Base-by-base conservation (phyloP, 2,888 invertebrate species). In the Himalopsyche kuldschensis region DNA sequence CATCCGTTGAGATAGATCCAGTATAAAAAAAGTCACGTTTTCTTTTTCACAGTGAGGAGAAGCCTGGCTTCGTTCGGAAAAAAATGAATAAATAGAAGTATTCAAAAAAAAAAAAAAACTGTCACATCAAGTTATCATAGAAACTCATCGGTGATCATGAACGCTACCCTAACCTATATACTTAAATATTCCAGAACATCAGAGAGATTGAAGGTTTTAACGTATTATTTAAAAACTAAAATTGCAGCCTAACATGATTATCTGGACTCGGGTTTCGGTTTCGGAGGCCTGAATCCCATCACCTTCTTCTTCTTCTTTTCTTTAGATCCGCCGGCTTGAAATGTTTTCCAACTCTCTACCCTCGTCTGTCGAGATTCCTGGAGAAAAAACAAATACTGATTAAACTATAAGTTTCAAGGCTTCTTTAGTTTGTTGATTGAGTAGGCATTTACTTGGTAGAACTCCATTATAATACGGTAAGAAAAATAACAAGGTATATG, bases 191-290 rank as follows among this genome's bases (percentile, higher is more conserved):
- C 24, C 24, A 69, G 69, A 69, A 69, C 24, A 69, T 27, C 15
- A 27, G 69, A 27, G 69, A 69, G 69, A 27, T 69, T 69, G 27
- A 69, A 69, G 20, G 69, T 69, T 27, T 69, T 24, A 69, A 76
- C n/a, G 10, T 76, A 69, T 20, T 69, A 69, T 69, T 69, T 69
- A 24, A 27, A 76, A 41, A 35, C 76, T 76, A 35, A 76, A 76
- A 76, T 76, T 76, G 32, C 6, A n/a, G 17, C 41, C 41, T 32
- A 76, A n/a, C 10, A 24, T 76, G 30, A 84, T 94, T 95, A 97
- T 95, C 97, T 95, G 80, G 97, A 95, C 90, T 98, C 98, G 0
- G 97, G 97, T 90, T 98, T 98, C 85, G 97, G 97, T 90, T 97
- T 97, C 0, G 98, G 98, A 0, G 98, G 98, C 89, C 96, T 96